Conservation (phyloP, 1,140 invertebrate species). For the Lineus longissimus region DNA sequence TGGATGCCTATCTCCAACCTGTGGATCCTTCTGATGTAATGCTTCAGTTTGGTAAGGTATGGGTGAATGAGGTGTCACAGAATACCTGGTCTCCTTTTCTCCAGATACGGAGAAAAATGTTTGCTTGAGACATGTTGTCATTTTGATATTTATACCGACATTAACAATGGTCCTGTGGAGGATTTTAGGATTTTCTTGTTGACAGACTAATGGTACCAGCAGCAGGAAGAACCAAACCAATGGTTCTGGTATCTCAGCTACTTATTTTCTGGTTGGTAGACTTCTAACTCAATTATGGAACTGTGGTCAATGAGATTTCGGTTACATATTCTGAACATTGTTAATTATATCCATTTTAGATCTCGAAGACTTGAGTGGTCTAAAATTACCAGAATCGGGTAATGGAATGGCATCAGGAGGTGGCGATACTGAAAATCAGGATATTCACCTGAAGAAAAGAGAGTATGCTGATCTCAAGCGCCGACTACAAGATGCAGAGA, state of each 20-base stretch:
- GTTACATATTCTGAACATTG: neutral
- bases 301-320: no score
- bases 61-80: conserved; percentile 9
- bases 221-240: no score
- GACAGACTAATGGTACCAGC: no score
- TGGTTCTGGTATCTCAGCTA: no score
- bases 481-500: conserved; percentile 21
- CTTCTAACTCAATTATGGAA: no score
- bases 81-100: neutral
- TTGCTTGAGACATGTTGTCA: neutral
- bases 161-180: neutral
- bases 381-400: neutral
- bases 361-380: neutral
- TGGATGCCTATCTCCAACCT: conserved; percentile 71
- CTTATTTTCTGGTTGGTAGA: no score
- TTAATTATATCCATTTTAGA: neutral
- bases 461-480: conserved; percentile 19
- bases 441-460: conserved; percentile 11
- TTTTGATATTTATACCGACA: neutral
- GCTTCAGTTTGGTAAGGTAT: conserved; percentile 73
- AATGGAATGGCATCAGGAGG: conserved; percentile 19
- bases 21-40: conserved; percentile 72
- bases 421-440: neutral
- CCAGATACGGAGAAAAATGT: neutral
- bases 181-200: no score